phyloP scores from a whole-genome alignment of 2,888 invertebrate species.

The Branchellion lobata region DNA sequence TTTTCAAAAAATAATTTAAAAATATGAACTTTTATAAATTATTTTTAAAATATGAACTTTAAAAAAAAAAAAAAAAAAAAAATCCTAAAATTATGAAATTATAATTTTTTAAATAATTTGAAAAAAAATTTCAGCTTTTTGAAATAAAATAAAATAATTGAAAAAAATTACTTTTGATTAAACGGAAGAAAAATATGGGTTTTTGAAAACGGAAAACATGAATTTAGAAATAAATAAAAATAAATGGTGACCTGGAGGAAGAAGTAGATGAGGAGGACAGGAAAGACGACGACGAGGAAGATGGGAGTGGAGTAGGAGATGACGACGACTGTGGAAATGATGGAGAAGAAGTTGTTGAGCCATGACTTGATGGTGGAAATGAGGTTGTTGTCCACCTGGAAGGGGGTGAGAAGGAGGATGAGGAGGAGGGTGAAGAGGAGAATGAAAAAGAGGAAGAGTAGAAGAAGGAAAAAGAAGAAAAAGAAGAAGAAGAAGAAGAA shows the following conservation, averaged over 20 bases:
- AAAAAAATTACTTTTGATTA: not conserved
- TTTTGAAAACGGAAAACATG: not conserved
- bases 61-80: not conserved
- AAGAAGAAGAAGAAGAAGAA: too few relatives aligned
- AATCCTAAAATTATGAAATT: not conserved
- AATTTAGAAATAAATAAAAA: not conserved
- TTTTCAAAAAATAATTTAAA: too few relatives aligned
- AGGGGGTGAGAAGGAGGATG: too few relatives aligned
- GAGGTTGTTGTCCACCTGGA: constrained; percentile 52
- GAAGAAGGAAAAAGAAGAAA: too few relatives aligned
- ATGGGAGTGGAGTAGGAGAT: constrained; percentile 54
- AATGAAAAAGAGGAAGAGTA: too few relatives aligned
- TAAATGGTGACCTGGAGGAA: constrained; percentile 54
- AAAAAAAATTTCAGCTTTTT: not conserved
- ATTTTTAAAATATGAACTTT: too few relatives aligned
- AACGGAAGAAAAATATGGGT: too few relatives aligned
- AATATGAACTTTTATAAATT: too few relatives aligned
- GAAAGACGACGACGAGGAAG: constrained; percentile 54
- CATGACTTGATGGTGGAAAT: constrained; percentile 51
- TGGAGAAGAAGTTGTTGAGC: constrained; percentile 53
- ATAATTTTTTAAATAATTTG: not conserved
- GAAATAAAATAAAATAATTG: not conserved
- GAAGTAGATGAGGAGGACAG: constrained; percentile 54
- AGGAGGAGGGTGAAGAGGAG: too few relatives aligned
- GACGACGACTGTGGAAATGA: constrained; percentile 54